These are phyloP conservation scores for Hedychridium roseum DNA, from an alignment of 2,888 invertebrate genomes.

Conservation along the genomic window DNA sequence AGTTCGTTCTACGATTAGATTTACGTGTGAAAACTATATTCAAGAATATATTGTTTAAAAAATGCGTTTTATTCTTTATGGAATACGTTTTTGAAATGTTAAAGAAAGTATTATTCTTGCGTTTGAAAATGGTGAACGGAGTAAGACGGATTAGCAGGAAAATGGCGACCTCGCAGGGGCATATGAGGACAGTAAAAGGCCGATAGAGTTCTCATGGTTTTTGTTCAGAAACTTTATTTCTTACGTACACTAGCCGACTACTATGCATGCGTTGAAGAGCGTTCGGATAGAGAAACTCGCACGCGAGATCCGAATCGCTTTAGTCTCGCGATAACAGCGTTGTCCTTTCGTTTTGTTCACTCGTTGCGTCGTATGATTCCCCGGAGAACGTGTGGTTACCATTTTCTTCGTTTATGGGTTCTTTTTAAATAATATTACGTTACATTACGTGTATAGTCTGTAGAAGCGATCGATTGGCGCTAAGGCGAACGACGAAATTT, in stretches of 20 bases:
- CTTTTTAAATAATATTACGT: constrained; percentile 55
- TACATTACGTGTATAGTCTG: constrained; percentile 57
- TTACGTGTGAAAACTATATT: too few species aligned
- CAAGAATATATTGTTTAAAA: too few species aligned
- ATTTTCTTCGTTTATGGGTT: constrained; percentile 39
- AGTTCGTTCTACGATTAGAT: too few species aligned
- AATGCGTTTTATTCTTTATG: too few species aligned
- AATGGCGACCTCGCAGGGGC: not conserved
- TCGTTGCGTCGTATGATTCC: constrained; percentile 16
- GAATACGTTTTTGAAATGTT: too few species aligned
- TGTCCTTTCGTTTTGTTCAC: constrained; percentile 25
- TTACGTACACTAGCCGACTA: constrained; percentile 64
- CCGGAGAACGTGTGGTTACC: constrained; percentile 40
- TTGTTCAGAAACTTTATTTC: constrained; percentile 64
- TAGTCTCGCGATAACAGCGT: constrained; percentile 47
- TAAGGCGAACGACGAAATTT: constrained; percentile 52
- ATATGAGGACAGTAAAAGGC: not conserved
- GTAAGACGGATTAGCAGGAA: too few species aligned
- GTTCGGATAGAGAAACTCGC: constrained; percentile 44
- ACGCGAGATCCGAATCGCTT: constrained; percentile 38
- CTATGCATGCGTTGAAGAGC: constrained; percentile 57
- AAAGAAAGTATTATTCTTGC: too few species aligned
- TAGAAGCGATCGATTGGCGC: constrained; percentile 44
- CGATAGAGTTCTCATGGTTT: too few species aligned
- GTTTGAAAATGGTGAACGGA: too few species aligned